Evolutionary conservation across 2,888 invertebrate species (phyloP).

Genomic region (Microctonus hyperodae): DNA sequence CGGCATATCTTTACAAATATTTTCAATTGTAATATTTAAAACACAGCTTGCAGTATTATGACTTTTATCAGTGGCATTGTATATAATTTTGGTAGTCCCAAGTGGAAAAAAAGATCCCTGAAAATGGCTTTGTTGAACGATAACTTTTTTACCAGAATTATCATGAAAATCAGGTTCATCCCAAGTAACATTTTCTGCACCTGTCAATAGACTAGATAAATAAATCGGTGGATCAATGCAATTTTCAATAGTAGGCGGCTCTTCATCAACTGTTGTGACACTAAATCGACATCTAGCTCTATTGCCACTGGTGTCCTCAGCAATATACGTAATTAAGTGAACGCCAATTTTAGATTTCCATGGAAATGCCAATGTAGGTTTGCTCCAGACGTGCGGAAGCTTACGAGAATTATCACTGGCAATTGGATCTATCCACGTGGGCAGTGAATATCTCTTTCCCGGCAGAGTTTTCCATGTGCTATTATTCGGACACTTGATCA

Average conservation of each 20-base stretch:
- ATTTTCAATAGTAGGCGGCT: slow-evolving; percentile 67
- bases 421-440: slow-evolving; percentile 64
- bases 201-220: slow-evolving; percentile 52
- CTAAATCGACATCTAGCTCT: slow-evolving; percentile 69
- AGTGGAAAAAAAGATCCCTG: slow-evolving; percentile 64
- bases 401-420: slow-evolving; percentile 68
- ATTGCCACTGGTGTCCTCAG: slow-evolving; percentile 70
- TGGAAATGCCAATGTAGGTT: slow-evolving; percentile 68
- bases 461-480: slow-evolving; percentile 63
- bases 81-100: slow-evolving; percentile 68
- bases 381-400: slow-evolving; percentile 67
- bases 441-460: slow-evolving; percentile 66
- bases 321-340: slow-evolving; percentile 69
- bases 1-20: slow-evolving; percentile 64
- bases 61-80: slow-evolving; percentile 68
- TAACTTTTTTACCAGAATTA: slow-evolving; percentile 64
- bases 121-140: slow-evolving; percentile 59
- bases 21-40: slow-evolving; percentile 70
- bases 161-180: slow-evolving; percentile 69
- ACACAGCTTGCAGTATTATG: slow-evolving; percentile 69
- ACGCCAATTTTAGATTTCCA: slow-evolving; percentile 68
- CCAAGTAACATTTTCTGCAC: slow-evolving; percentile 66
- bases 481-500: slow-evolving; percentile 67
- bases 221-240: slow-evolving; percentile 69
- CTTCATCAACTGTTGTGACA: slow-evolving; percentile 67